phyloP scores from a whole-genome alignment of 2,888 invertebrate species.

The Elegia similella region DNA sequence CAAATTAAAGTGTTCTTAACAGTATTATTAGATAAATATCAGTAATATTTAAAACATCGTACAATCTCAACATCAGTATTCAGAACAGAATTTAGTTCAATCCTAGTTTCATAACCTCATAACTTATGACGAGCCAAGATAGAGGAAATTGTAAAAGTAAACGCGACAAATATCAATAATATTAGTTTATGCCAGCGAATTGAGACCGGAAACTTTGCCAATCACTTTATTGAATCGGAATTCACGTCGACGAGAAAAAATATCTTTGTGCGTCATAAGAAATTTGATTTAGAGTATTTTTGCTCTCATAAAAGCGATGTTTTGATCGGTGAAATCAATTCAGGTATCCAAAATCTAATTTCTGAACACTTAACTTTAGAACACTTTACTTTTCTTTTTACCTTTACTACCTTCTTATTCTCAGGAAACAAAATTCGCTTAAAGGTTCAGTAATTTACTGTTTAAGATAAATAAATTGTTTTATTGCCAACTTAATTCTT shows the following conservation, averaged over 20 bases:
- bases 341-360: slow-evolving; percentile 7
- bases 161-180: slow-evolving; percentile 45
- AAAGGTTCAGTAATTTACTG: too few species aligned
- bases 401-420: too few species aligned
- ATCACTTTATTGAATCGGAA: slow-evolving; percentile 32
- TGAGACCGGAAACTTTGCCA: slow-evolving; percentile 38
- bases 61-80: too few species aligned
- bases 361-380: slow-evolving; percentile 19
- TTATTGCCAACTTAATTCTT: too few species aligned
- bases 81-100: too few species aligned
- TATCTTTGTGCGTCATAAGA: slow-evolving; percentile 13
- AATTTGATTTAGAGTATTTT: slow-evolving; percentile 12
- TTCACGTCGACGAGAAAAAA: slow-evolving; percentile 7
- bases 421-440: too few species aligned
- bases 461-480: too few species aligned
- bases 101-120: neutral
- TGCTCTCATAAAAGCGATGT: neutral
- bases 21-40: too few species aligned
- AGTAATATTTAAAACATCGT: too few species aligned
- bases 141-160: slow-evolving; percentile 42
- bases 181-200: slow-evolving; percentile 44
- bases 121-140: slow-evolving; percentile 2
- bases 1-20: too few species aligned
- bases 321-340: slow-evolving; percentile 3
- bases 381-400: neutral